Base-by-base conservation (phyloP, 2,888 invertebrate species). In the Pantelozetes paolii region DNA sequence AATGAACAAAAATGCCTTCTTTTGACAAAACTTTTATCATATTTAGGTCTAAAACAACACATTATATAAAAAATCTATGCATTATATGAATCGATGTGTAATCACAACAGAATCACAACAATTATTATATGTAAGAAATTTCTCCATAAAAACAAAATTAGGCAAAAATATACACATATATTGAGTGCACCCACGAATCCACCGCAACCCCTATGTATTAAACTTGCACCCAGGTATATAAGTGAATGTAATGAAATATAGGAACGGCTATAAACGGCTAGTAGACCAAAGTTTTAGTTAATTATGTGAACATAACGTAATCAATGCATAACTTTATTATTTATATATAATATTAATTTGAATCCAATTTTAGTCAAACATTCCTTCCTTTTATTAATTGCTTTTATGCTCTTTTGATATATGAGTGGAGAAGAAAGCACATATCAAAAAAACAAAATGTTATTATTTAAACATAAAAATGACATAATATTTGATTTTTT, bases 1-100 rank as follows among this genome's bases (percentile, higher is more conserved):
- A n/a, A 36, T 45, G 69, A 69, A 69, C 69, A 69, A 69, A 69
- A 69, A 69, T 69, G 45, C 69, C 69, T 69, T 69, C 69, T 69
- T 26, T 45, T 45, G 13, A 20, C 18, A 64, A 59, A 28, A 36
- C 59, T 59, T 23, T 54, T 23, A 54, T 54, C 54, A 64, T 40
- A 64, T 64, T 64, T 64, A 20, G 40, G 18, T 32, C 30, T 2
- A 59, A 36, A 64, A 36, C 30, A 62, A 32, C 62, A 62, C 6
- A 32, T 62, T 8, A 28, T 36, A 8, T 36, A 40, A 64, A 11
- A 54, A 20, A 42, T 69, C 69, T 69, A 69, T 69, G 69, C 69
- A 69, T 69, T 45, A 42, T 45, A 45, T 45, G 11, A 64, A 30
- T 20, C 30, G 28, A 54, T 57, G 30, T 57, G 28, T 18, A 30